Percentiles rank a stretch among this genome's conserved stretches.
These are phyloP conservation scores for Chrysochloris asiatica DNA, from an alignment of 2,113 vertebrate genomes.

Conservation along the genomic window DNA sequence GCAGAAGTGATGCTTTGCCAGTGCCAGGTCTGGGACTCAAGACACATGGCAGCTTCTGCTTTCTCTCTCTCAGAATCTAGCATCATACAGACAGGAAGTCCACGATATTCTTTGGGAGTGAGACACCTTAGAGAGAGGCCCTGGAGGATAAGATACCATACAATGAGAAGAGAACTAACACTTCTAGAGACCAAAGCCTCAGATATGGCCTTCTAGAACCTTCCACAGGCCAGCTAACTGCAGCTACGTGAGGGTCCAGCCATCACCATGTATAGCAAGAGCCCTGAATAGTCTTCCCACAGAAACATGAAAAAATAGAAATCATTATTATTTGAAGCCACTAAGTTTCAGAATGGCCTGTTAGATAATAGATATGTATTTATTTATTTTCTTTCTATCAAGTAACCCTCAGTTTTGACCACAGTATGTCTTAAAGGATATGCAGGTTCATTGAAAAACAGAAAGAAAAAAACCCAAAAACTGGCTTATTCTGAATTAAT, in stretches of 20 bases:
- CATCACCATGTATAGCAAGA: not conserved
- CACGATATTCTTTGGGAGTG: not conserved
- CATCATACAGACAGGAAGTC: not conserved
- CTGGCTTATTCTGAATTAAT: not conserved
- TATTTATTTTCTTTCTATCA: not conserved
- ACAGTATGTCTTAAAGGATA: not conserved
- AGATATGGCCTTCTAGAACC: not conserved
- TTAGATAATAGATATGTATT: not conserved
- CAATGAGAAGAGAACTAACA: not conserved
- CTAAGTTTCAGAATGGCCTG: not conserved
- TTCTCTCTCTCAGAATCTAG: not conserved
- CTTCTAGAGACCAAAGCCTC: not conserved
- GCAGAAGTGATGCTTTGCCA: accelerated
- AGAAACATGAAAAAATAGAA: not conserved
- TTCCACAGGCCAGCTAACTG: not conserved
- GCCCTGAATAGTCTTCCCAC: not conserved
- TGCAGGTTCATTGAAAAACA: not conserved
- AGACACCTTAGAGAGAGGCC: not conserved
- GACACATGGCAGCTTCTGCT: not conserved
- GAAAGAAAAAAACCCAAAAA: too few relatives aligned
- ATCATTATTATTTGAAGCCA: not conserved
- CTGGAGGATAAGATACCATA: not conserved
- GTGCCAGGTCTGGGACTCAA: not conserved
- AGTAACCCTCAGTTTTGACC: not conserved
- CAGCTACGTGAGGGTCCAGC: not conserved